Base-by-base conservation (phyloP, 1,140 invertebrate species). In the Araneus ventricosus region DNA sequence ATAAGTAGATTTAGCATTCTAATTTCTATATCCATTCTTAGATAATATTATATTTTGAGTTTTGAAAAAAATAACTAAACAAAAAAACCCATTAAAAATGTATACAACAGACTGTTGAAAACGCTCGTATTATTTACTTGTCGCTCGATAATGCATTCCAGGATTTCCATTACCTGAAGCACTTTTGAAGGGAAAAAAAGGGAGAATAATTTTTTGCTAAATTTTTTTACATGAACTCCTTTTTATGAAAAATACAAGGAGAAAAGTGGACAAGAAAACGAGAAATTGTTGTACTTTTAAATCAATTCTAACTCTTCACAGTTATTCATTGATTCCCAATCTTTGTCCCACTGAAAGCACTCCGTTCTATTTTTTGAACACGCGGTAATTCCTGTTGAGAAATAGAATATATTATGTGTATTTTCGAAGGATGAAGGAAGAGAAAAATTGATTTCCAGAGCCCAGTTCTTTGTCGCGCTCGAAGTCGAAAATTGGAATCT, bases 401-500 rank as follows among this genome's bases (percentile, higher is more conserved):
- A 75, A 75, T 75, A 37, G 70, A 75, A 75, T 75, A 75, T 75
- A 75, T 75, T 75, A 75, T 75, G 70, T 34, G 70, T 75, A 8
- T 37, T 75, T 34, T 37, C 70, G 14, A 34, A 37, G 3, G 17
- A 75, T 75, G 70, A 34, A 75, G 30, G 27, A 6, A 37, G 34
- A 6, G 20, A 37, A 37, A 75, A 75, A 75, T 37, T 75, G 70
- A 75, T 75, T 75, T 75, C 34, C 70, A 27, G n/a, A n/a, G 20
- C 30, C 34, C 70, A 22, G 30, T 3, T 75, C 70, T 34, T 75
- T 75, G 27, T 75, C 14, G 17, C 34, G 27, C 34, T 30, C 2
- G 14, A 75, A 75, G 70, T 75, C 70, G 70, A 75, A 75, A 75
- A 75, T 75, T 75, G 70, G 70, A 75, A 75, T 75, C 70, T 75